These are phyloP conservation scores for Callyntrura sp. DNA, from an alignment of 2,888 invertebrate genomes.

Conservation along the genomic window DNA sequence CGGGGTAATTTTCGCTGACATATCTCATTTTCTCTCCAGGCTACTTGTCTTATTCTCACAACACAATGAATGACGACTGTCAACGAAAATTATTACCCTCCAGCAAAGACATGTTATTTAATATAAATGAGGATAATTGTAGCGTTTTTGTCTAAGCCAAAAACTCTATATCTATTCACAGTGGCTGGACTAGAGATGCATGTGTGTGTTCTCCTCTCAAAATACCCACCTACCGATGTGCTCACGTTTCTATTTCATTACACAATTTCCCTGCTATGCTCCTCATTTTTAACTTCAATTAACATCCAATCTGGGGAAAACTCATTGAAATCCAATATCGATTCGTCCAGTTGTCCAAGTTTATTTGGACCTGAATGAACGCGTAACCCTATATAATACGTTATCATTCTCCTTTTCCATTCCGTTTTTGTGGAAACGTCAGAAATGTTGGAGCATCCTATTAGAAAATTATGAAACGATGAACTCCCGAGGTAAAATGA, in stretches of 20 bases:
- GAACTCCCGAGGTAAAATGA: too few species aligned
- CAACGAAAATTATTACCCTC: slow-evolving; percentile 28
- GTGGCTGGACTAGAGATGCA: background rate
- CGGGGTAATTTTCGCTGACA: slow-evolving; percentile 67
- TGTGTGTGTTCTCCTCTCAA: background rate
- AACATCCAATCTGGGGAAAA: slow-evolving; percentile 39
- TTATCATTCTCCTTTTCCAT: too few species aligned
- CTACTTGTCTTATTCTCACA: background rate
- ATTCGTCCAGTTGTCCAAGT: too few species aligned
- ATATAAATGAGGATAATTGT: background rate
- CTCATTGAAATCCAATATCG: too few species aligned
- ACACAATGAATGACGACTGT: background rate
- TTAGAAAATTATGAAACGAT: too few species aligned
- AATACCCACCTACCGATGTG: slow-evolving; percentile 65
- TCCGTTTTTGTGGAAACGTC: too few species aligned
- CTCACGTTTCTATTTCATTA: slow-evolving; percentile 71
- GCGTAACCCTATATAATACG: too few species aligned
- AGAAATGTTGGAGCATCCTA: too few species aligned
- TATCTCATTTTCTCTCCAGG: slow-evolving; percentile 57
- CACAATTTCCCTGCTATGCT: slow-evolving; percentile 62
- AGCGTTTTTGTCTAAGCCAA: slow-evolving; percentile 14
- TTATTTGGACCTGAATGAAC: too few species aligned
- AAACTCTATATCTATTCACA: background rate
- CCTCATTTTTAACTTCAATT: slow-evolving; percentile 67
- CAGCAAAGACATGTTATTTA: slow-evolving; percentile 8